Conservation (phyloP, 2,113 vertebrate genomes). For the Charadrius vociferus region DNA sequence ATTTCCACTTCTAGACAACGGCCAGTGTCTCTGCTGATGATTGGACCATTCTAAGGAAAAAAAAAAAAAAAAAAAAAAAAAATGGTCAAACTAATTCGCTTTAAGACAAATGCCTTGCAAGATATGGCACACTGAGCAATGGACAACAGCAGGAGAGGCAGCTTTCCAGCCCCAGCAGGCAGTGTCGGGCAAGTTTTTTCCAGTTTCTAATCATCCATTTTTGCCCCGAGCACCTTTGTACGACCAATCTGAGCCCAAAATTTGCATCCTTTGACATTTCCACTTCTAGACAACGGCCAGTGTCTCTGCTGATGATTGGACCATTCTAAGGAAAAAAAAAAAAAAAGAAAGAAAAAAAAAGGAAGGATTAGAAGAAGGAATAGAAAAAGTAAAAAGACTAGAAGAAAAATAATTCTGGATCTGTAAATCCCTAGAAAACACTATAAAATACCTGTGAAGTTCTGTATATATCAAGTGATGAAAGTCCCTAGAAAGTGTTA, state of each 20-base stretch:
- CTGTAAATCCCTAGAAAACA: background rate
- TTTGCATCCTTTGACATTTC: conserved; percentile 97
- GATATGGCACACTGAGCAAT: conserved; percentile 3
- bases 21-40: conserved; percentile 93
- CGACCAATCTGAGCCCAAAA: conserved; percentile 93
- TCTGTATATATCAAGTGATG: background rate
- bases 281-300: conserved; percentile 94
- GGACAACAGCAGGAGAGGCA: background rate
- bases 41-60: conserved; percentile 87
- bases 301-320: conserved; percentile 95
- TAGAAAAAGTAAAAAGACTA: background rate
- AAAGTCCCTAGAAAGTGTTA: background rate
- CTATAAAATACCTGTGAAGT: background rate
- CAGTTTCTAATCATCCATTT: conserved; percentile 99
- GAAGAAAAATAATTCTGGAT: background rate
- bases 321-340: conserved; percentile 79
- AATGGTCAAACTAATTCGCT: background rate
- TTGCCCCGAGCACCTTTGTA: conserved; percentile 96
- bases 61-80: background rate
- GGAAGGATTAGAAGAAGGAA: background rate
- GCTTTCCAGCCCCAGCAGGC: conserved; percentile 56
- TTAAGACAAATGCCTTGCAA: conserved; percentile 4
- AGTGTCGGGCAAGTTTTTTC: conserved; percentile 90
- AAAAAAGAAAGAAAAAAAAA: background rate
- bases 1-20: conserved; percentile 97